Conservation (phyloP, 1,140 invertebrate species). For the Yoshiicerus persimilis region DNA sequence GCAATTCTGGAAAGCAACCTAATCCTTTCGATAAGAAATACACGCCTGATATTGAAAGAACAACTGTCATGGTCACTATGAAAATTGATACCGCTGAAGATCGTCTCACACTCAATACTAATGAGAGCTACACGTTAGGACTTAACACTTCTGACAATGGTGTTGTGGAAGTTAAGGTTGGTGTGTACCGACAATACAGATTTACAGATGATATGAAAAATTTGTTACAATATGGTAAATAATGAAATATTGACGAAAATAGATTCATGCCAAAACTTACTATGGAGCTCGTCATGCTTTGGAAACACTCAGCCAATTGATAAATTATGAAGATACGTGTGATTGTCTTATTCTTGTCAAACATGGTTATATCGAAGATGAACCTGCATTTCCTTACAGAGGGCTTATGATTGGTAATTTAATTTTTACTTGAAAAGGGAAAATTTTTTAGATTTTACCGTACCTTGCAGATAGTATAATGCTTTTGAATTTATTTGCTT, state of each 20-base stretch:
- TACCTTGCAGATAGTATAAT: not conserved
- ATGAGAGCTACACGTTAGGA: conserved; percentile 68
- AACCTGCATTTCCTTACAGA: conserved; percentile 72
- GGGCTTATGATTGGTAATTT: conserved; percentile 59
- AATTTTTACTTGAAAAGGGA: not conserved
- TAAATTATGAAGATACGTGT: conserved; percentile 55
- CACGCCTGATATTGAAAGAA: conserved; percentile 48
- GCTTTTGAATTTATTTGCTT: not conserved
- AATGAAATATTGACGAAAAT: not conserved
- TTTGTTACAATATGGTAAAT: not conserved
- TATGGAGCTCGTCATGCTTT: conserved; percentile 74
- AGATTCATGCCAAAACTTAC: conserved; percentile 64
- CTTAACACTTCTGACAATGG: conserved; percentile 53
- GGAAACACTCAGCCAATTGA: conserved; percentile 74
- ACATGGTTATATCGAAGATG: conserved; percentile 58
- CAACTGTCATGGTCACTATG: conserved; percentile 48
- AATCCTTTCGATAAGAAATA: conserved; percentile 50
- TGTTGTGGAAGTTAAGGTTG: conserved; percentile 55
- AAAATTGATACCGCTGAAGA: conserved; percentile 49
- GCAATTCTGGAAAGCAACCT: conserved; percentile 40
- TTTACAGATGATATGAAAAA: conserved; percentile 29
- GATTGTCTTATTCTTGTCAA: conserved; percentile 46
- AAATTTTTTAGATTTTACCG: not conserved
- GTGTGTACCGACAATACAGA: not conserved
- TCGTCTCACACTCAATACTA: conserved; percentile 63